Conservation (phyloP, 2,113 vertebrate genomes). For the Narcine bancroftii region DNA sequence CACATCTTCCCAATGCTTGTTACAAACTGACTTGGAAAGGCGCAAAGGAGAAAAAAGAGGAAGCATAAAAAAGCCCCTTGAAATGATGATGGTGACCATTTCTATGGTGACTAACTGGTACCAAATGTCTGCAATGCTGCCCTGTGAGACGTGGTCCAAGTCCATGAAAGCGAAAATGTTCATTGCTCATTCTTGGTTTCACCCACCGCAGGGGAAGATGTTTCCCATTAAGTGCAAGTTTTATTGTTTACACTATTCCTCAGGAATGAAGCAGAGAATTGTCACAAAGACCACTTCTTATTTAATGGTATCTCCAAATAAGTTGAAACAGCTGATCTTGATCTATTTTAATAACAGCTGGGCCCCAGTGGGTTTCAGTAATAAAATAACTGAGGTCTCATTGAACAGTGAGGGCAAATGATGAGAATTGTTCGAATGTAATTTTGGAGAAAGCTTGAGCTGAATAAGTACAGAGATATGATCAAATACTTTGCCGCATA, state of each 20-base stretch:
- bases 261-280: conserved; percentile 29
- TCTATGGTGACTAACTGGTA: neutral
- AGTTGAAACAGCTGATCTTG: conserved; percentile 32
- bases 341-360: conserved; percentile 31
- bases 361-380: neutral
- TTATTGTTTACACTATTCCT: conserved; percentile 33
- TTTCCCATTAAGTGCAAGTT: conserved; percentile 33
- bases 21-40: too few species aligned
- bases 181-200: conserved; percentile 9
- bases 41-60: too few species aligned
- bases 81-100: neutral
- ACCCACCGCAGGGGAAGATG: conserved; percentile 29
- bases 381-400: conserved; percentile 28
- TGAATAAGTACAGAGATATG: neutral
- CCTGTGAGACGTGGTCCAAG: neutral
- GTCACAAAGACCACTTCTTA: conserved; percentile 22
- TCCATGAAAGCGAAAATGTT: neutral
- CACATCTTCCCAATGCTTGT: neutral
- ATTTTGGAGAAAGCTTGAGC: neutral
- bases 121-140: neutral
- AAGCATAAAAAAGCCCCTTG: neutral
- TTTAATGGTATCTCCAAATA: conserved; percentile 28
- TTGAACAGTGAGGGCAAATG: neutral
- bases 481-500: neutral
- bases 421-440: neutral